Conservation (phyloP, 2,113 vertebrate genomes). For the Thamnophis sirtalis region DNA sequence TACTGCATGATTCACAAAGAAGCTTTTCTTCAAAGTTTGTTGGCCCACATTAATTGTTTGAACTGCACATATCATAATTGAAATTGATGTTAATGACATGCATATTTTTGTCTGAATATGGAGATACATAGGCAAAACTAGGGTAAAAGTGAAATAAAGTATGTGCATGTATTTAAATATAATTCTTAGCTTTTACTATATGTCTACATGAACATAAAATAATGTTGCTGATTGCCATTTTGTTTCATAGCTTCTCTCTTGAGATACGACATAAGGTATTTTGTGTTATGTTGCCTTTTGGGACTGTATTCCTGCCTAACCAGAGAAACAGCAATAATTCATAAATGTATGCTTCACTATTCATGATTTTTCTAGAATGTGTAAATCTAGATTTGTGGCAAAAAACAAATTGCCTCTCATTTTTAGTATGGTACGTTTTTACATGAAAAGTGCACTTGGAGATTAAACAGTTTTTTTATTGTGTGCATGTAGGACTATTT, state of each 20-base stretch:
- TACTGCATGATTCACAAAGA: constrained; percentile 23
- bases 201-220: not conserved
- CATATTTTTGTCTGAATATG: constrained; percentile 43
- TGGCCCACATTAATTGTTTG: constrained; percentile 22
- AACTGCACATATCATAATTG: constrained; percentile 53
- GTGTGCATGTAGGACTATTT: not conserved
- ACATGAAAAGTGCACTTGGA: not conserved
- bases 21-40: constrained; percentile 29
- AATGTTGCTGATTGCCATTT: not conserved
- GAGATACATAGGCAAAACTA: not conserved
- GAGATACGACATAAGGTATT: not conserved
- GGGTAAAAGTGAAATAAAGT: constrained; percentile 2
- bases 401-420: not conserved
- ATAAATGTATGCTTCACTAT: not conserved
- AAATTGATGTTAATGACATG: constrained; percentile 47
- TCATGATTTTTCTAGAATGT: not conserved
- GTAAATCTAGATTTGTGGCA: not conserved
- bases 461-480: not conserved
- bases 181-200: constrained; percentile 2
- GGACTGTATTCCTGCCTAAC: not conserved
- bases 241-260: not conserved
- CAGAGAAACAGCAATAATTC: not conserved
- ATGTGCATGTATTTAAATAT: not conserved
- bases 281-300: not conserved
- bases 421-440: not conserved